A percentile compares a stretch with the other conserved stretches of the same genome.
Evolutionary conservation across 2,888 invertebrate genomes (phyloP).

Genomic region (Lithophane leautieri): DNA sequence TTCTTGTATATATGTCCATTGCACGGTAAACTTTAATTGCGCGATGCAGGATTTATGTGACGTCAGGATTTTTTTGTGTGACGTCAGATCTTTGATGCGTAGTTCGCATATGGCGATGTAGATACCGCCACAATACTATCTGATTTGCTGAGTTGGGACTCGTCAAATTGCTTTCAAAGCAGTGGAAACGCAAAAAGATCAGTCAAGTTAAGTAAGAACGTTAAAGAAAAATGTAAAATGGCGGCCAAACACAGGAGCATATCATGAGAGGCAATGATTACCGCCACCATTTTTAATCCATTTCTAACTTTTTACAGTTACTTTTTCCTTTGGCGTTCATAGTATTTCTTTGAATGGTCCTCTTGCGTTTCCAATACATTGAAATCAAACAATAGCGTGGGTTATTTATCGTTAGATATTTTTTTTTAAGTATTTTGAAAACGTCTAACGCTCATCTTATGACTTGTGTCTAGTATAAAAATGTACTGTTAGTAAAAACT

Average conservation of each 20-base stretch:
- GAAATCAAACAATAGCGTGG: background rate
- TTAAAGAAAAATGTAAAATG: background rate
- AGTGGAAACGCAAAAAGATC: background rate
- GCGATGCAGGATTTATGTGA: no score
- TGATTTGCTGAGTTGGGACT: background rate
- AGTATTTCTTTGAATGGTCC: no score
- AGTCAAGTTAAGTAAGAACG: background rate
- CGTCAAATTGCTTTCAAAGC: background rate
- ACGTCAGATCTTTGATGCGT: no score
- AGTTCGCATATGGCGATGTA: no score
- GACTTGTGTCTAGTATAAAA: constrained; percentile 25
- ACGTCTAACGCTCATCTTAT: background rate
- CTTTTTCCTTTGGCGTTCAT: no score
- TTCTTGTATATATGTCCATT: no score
- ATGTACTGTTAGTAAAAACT: constrained; percentile 53
- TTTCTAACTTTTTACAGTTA: background rate
- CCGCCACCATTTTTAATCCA: no score
- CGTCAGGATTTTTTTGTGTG: no score
- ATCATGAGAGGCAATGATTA: no score
- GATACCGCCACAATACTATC: no score
- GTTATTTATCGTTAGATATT: background rate
- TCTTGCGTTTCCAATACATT: background rate
- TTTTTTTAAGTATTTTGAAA: background rate
- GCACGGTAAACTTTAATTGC: no score
- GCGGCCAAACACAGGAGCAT: background rate